Percentiles rank a stretch among this genome's conserved stretches.
phyloP scores from a whole-genome alignment of 35 echinoderm and acorn worm species.

The Holothuria glaberrima region DNA sequence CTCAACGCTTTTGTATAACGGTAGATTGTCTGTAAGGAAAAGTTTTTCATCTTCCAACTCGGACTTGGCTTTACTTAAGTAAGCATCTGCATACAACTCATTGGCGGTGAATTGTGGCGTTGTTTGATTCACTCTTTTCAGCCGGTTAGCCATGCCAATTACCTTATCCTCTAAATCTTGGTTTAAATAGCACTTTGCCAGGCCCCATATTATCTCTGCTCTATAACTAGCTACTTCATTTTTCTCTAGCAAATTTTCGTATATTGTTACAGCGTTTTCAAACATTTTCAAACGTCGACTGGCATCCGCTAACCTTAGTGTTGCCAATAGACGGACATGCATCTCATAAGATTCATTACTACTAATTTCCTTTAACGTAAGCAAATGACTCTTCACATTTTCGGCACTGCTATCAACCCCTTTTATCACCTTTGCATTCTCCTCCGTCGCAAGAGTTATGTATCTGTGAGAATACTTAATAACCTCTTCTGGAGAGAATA shows the following conservation, averaged over 20 bases:
- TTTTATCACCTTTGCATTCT: neutral
- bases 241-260: neutral
- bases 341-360: neutral
- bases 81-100: constrained; percentile 12
- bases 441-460: neutral
- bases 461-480: neutral
- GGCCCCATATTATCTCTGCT: neutral
- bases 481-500: neutral
- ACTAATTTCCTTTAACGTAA: neutral
- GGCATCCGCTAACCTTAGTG: neutral
- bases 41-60: neutral
- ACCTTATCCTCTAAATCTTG: neutral
- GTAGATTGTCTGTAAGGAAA: neutral
- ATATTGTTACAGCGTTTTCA: neutral
- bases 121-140: neutral
- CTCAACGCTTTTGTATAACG: neutral
- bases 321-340: neutral
- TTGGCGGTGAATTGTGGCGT: neutral
- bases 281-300: neutral
- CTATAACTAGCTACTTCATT: neutral
- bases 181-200: neutral
- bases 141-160: neutral
- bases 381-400: neutral
- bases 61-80: neutral
- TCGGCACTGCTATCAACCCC: neutral